Conservation (phyloP, 2,888 invertebrate species). For the Tricholauxania praeusta region DNA sequence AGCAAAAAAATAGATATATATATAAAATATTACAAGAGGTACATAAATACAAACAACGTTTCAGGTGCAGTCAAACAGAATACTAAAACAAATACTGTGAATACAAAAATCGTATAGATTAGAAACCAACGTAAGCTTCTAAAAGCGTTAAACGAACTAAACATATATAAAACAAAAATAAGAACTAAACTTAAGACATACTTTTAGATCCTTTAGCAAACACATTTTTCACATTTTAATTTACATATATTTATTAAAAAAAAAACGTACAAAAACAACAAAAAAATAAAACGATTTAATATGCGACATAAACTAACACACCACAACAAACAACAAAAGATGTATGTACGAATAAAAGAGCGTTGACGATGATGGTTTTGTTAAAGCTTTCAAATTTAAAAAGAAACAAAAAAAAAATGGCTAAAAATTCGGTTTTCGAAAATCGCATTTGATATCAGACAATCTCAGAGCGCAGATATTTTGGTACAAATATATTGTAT, state of each 20-base stretch:
- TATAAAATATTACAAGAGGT: conserved; percentile 3
- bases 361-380: too few species aligned
- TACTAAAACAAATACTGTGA: background rate
- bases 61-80: background rate
- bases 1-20: conserved; percentile 7
- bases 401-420: conserved; percentile 14
- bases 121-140: conserved; percentile 7
- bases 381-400: too few species aligned
- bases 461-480: conserved; percentile 51
- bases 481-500: conserved; percentile 46
- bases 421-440: too few species aligned
- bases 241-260: background rate
- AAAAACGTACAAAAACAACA: conserved; percentile 2
- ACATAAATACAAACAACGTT: background rate
- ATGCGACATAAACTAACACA: too few species aligned
- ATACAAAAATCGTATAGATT: conserved; percentile 6
- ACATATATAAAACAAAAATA: background rate
- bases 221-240: background rate
- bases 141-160: background rate
- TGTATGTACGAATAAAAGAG: too few species aligned
- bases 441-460: conserved; percentile 43
- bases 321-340: too few species aligned
- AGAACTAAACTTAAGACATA: conserved; percentile 6
- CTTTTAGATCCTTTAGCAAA: background rate
- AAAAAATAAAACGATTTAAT: too few species aligned